Evolutionary conservation across 2,888 invertebrate species (phyloP), one percentile per base, ranked within the genome.

Genomic region (Leptura quadrifasciata): DNA sequence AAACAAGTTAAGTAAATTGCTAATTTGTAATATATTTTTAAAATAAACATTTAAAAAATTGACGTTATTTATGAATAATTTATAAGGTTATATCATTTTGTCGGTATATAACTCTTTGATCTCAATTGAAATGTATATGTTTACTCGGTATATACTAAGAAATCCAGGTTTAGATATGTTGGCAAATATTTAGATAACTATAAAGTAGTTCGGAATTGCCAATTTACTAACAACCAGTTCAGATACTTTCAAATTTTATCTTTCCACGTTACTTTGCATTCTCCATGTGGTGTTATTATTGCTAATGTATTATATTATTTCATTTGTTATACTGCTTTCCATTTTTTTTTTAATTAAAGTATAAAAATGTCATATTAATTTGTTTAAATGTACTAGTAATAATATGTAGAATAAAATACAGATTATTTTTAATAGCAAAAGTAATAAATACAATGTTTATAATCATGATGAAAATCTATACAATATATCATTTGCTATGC

Each of bases 71-170:
- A 68, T 68, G 68, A 68, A 68, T 68, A 68, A 68, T 68, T 68
- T 68, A 68, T 68, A 68, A 68, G 57, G 55, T 68, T 55, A 24
- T 68, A 31, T 68, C 55, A 55, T 31, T 31, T 27, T 57, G 68
- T 31, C 68, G 68, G 52, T 55, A n/a, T 52, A 47, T 55, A 31
- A n/a, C 15, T 31, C 68, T 68, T 68, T 68, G 68, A 68, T 68
- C 68, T 68, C 35, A 68, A 68, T 68, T 68, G 68, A 68, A 55
- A 68, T 57, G 68, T 68, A 67, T 60, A 60, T 60, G 60, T 27
- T 60, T 60, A 60, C 60, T 21, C 47, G 47, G n/a, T 27, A 57
- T 68, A 68, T 68, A 68, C 68, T 35, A 31, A 20, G 68, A 68
- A 68, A 24, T 68, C 20, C 54, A 54, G 54, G 24, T n/a, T 52